A percentile compares a stretch with the other conserved stretches of the same genome.
These are phyloP conservation scores for Anorthoa munda DNA, from an alignment of 2,888 invertebrate genomes.

Conservation along the genomic window DNA sequence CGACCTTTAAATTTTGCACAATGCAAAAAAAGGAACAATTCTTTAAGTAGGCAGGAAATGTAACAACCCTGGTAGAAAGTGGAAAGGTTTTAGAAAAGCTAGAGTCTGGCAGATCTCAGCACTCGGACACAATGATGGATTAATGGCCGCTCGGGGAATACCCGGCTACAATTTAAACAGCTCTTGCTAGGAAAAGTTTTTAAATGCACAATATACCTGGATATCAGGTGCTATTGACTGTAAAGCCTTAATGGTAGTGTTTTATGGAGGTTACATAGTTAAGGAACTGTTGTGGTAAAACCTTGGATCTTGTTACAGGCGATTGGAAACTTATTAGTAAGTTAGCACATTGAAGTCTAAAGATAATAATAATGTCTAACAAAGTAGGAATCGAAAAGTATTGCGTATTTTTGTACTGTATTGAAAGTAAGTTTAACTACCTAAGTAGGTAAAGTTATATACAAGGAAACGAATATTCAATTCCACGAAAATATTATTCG, in stretches of 20 bases:
- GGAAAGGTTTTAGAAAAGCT: conserved; percentile 63
- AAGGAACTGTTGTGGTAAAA: neutral
- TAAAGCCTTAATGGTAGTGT: conserved; percentile 17
- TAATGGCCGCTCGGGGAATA: conserved; percentile 74
- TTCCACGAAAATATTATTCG: neutral
- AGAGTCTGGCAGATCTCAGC: conserved; percentile 59
- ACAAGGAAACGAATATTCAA: neutral
- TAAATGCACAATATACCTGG: conserved; percentile 64
- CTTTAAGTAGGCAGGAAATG: conserved; percentile 20
- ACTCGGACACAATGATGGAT: conserved; percentile 83
- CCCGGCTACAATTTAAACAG: conserved; percentile 76
- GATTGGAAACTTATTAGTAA: neutral
- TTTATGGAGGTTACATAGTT: conserved; percentile 18
- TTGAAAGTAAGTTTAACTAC: too few relatives aligned
- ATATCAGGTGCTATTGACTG: conserved; percentile 45
- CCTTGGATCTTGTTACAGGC: neutral
- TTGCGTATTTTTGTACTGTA: too few relatives aligned
- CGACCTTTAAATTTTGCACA: neutral
- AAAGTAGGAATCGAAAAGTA: neutral
- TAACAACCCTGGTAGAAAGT: conserved; percentile 48
- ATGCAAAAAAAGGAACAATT: conserved; percentile 12
- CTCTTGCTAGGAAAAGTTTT: conserved; percentile 73
- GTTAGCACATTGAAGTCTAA: neutral
- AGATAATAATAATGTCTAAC: neutral
- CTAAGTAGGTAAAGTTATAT: too few relatives aligned